Evolutionary conservation across 2,113 vertebrate genomes (phyloP).

Genomic region (Paramisgurnus dabryanus): DNA sequence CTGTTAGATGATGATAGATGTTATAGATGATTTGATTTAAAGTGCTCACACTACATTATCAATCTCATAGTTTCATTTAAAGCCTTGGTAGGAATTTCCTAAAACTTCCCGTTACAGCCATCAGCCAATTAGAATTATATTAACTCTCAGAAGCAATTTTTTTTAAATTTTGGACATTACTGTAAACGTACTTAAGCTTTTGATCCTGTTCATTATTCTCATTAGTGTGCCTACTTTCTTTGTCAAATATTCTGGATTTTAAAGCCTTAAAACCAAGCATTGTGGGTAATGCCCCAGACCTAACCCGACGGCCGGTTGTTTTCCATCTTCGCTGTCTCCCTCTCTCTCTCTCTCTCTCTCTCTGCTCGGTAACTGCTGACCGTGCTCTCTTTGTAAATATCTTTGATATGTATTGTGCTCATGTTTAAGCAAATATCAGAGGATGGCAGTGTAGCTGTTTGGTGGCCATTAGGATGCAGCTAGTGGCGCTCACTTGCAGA

Average conservation of each 20-base stretch:
- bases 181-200: too few relatives aligned
- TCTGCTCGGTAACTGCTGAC: slow-evolving; percentile 54
- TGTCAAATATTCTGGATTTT: neutral
- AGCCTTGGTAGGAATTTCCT: too few relatives aligned
- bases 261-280: neutral
- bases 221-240: neutral
- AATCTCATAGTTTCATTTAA: too few relatives aligned
- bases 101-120: too few relatives aligned
- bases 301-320: neutral
- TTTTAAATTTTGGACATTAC: too few relatives aligned
- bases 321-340: slow-evolving; percentile 28
- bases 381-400: slow-evolving; percentile 68
- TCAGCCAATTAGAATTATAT: too few relatives aligned
- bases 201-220: neutral
- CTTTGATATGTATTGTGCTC: slow-evolving; percentile 66
- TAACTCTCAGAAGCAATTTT: too few relatives aligned
- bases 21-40: too few relatives aligned
- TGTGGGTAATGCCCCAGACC: slow-evolving; percentile 5
- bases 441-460: slow-evolving; percentile 71
- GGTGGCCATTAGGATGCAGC: slow-evolving; percentile 81
- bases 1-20: too few relatives aligned
- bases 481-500: slow-evolving; percentile 71
- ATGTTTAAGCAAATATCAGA: slow-evolving; percentile 82
- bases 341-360: neutral
- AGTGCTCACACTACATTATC: too few relatives aligned